These are phyloP conservation scores for Sceliomorpha sp. DNA, from an alignment of 2,888 invertebrate species.

Conservation along the genomic window DNA sequence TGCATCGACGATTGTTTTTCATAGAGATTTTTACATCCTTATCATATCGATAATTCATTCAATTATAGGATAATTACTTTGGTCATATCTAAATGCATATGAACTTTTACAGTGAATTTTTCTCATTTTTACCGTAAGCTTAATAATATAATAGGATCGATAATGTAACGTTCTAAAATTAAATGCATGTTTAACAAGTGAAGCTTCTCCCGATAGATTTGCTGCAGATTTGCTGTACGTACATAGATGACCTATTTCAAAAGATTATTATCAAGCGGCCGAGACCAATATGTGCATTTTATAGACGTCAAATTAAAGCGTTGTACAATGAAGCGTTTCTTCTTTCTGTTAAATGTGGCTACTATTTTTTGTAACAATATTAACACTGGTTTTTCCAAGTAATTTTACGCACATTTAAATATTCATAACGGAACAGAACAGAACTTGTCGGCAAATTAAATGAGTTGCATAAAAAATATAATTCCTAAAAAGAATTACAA, in stretches of 20 bases:
- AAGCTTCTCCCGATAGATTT: slow-evolving; percentile 34
- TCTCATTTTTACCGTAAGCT: slow-evolving; percentile 1
- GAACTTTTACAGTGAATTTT: background rate
- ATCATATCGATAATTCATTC: too few relatives aligned
- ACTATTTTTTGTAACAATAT: slow-evolving; percentile 10
- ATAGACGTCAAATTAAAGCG: slow-evolving; percentile 14
- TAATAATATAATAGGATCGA: slow-evolving; percentile 33
- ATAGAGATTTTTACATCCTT: too few relatives aligned
- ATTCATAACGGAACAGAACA: too few relatives aligned
- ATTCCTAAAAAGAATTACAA: too few relatives aligned
- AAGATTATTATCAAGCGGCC: slow-evolving; percentile 8
- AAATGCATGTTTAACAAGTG: slow-evolving; percentile 39
- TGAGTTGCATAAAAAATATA: too few relatives aligned
- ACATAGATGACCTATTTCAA: slow-evolving; percentile 38
- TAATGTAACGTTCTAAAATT: slow-evolving; percentile 37
- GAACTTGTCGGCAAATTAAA: too few relatives aligned
- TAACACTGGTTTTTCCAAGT: slow-evolving; percentile 2
- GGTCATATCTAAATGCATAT: too few relatives aligned
- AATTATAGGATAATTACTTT: too few relatives aligned
- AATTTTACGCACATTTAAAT: too few relatives aligned
- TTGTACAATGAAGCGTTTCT: slow-evolving; percentile 11
- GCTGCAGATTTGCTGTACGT: slow-evolving; percentile 28
- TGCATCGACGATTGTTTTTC: too few relatives aligned
- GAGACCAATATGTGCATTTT: slow-evolving; percentile 14
- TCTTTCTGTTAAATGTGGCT: slow-evolving; percentile 1